Base-by-base conservation (phyloP, 1,140 invertebrate genomes). In the Archivesica marissinica region DNA sequence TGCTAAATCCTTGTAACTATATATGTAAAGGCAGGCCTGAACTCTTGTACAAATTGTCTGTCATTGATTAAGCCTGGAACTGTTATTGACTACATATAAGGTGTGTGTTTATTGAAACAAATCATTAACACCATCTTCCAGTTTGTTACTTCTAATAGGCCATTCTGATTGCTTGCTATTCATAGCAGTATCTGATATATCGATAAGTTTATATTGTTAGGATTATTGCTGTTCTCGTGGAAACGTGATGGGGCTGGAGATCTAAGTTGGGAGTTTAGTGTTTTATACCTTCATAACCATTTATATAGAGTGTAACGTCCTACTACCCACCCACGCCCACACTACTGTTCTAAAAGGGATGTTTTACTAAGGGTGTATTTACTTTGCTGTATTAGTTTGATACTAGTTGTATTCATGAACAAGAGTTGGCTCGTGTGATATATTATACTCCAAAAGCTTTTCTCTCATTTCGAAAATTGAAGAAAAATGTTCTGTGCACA, bases 401-500 rank as follows among this genome's bases (percentile, higher is more conserved):
- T 20, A 11, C 23, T 41, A 41, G 33, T 41, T 44, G 33, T 41
- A 52, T 23, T 47, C 28, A 39, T 56, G 38, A 59, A 54, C 47
- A 39, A 35, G 28, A 11, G 28, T 59, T 59, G 50, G 33, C 44
- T 76, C 44, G 50, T 76, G 74, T 76, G 74, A 56, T 38, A 7
- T 61, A 33, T 30, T 76, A 20, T 56, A 59, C 30, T 52, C 33
- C 47, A 33, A 28, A 59, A 20, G 25, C 59, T 76, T 23, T 56
- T 56, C 38, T 76, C 50, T 30, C 38, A 59, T n/a, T n/a, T n/a
- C n/a, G n/a, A 44, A 68, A 68, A 2, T 72, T 35, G 20, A 72
- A 2, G 28, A 54, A 76, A 76, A 79, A 79, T 35, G 76, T 79
- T 79, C 76, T 79, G 76, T 79, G 76, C 76, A 66, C 76, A 79